phyloP scores from a whole-genome alignment of 2,113 vertebrate genomes.

The Hyaena hyaena region DNA sequence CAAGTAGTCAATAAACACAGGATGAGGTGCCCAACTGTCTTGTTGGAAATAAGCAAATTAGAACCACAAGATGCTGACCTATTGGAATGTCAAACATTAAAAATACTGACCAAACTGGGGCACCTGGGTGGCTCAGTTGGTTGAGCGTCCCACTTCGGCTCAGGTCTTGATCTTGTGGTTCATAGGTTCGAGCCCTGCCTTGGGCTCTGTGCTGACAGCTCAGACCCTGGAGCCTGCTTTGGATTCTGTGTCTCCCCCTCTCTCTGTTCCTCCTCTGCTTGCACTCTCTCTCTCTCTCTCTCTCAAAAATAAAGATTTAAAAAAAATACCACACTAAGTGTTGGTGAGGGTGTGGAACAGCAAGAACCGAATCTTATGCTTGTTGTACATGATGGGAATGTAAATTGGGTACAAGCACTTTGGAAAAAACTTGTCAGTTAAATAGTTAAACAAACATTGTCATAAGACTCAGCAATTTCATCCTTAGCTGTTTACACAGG shows the following conservation, averaged over 20 bases:
- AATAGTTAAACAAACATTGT: background rate
- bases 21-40: background rate
- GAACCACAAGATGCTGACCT: background rate
- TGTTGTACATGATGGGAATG: background rate
- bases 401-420: background rate
- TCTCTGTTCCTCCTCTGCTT: too few relatives aligned
- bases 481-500: background rate
- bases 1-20: background rate
- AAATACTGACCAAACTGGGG: background rate
- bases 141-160: too few relatives aligned
- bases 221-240: too few relatives aligned
- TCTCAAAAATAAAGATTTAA: too few relatives aligned
- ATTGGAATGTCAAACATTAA: background rate
- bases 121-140: too few relatives aligned
- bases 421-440: background rate
- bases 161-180: too few relatives aligned
- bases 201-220: too few relatives aligned
- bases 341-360: background rate
- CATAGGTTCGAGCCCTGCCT: too few relatives aligned
- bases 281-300: too few relatives aligned
- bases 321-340: background rate
- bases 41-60: background rate
- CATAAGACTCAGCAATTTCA: background rate
- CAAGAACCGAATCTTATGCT: background rate
- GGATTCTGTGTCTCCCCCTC: too few relatives aligned